A percentile compares a stretch with the other conserved stretches of the same genome.
Conservation (phyloP, 2,888 invertebrate genomes). For the Trichacis sp. region DNA sequence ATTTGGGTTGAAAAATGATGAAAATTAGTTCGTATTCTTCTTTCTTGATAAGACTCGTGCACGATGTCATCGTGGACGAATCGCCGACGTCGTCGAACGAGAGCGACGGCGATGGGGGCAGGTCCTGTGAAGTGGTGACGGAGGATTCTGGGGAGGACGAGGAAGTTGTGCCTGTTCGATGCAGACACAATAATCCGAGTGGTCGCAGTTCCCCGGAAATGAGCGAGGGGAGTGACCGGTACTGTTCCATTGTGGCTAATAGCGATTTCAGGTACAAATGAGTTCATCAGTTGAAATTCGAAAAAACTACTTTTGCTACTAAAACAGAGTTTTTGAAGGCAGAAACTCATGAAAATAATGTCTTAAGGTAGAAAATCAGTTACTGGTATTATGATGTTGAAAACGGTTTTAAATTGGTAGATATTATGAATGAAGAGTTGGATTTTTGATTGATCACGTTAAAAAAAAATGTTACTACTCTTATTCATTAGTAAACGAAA, state of each 20-base stretch:
- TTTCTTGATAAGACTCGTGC: constrained; percentile 78
- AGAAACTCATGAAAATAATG: no score
- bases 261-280: constrained; percentile 63
- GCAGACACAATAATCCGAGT: constrained; percentile 58
- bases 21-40: no score
- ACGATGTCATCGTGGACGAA: constrained; percentile 85
- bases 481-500: no score
- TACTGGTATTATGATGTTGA: no score
- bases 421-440: no score
- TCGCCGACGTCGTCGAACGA: constrained; percentile 83
- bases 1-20: no score
- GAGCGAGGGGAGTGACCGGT: constrained; percentile 64
- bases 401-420: no score
- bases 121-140: constrained; percentile 55
- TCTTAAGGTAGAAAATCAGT: no score
- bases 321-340: no score
- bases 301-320: no score
- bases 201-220: constrained; percentile 63
- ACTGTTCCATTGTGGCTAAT: constrained; percentile 63
- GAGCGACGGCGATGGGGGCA: constrained; percentile 75
- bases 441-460: no score
- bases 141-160: constrained; percentile 64
- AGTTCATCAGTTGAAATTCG: not conserved
- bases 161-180: constrained; percentile 55
- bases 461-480: no score